Evolutionary conservation across 2,113 vertebrate genomes (phyloP), one percentile per base, ranked within the genome.

Genomic region (Australoheros scitulus): DNA sequence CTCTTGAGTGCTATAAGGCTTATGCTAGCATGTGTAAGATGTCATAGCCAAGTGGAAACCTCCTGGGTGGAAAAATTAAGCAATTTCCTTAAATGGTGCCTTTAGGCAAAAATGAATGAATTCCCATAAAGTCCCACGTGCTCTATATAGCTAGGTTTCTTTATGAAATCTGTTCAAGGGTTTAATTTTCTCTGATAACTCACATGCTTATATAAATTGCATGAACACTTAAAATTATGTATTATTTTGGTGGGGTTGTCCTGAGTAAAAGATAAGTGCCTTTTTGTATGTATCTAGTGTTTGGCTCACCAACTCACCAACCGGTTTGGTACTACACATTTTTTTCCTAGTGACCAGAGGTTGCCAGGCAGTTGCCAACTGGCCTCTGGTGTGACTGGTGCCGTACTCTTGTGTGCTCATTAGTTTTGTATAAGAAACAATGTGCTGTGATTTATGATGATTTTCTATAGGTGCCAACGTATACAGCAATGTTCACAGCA

Each of bases 401-500:
- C 24, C 41, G 29, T 50, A 50, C 41, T 70, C 43, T 32, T 72
- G 43, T 52, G 43, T 5, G 65, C 15, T 52, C 32, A 13, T 32
- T 0, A 72, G 20, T 14, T 70, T 52, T 52, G 43, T 72, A 72
- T 20, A 52, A n/a, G 17, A 72, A 20, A 20, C 36, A 59, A 41
- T 18, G 2, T 43, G 41, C 74, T 32, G 24, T 70, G 24, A 18
- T 36, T 76, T 11, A 88, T 60, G 34, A 43, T 55, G 18, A 52
- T 32, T 52, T 77, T 70, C 24, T 36, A 11, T 65, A 36, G 68
- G 50, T 57, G 17, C 61, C 63, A 14, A 7, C 63, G 34, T 80
- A 59, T 55, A 64, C 76, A 13, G 61, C 59, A 14, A 7, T 76
- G 41, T 82, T 56, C 55, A 64, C 76, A 13, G 88, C 64, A 82